A percentile compares a stretch with the other conserved stretches of the same genome.
phyloP scores from a whole-genome alignment of 2,113 vertebrate species.

The Ceuthmochares aereus region DNA sequence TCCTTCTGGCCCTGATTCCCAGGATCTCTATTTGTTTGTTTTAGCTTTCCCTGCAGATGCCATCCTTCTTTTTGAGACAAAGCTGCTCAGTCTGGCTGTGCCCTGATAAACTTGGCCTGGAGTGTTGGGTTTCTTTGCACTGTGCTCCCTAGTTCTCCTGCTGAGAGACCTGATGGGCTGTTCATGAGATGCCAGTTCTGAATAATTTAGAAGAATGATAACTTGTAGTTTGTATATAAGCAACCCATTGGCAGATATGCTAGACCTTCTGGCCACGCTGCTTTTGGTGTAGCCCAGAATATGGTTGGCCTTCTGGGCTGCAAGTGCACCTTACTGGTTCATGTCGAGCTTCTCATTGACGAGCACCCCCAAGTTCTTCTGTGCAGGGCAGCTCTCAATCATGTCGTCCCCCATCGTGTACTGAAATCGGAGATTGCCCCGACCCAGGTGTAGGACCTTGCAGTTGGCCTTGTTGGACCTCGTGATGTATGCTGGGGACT shows the following conservation, averaged over 20 bases:
- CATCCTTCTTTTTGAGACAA: background rate
- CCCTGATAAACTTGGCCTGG: background rate
- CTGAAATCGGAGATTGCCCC: too few species aligned
- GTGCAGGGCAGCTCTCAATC: too few species aligned
- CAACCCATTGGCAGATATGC: rapidly evolving
- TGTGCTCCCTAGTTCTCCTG: too few species aligned
- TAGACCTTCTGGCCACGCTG: too few species aligned
- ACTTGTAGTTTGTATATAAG: background rate
- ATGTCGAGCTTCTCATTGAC: too few species aligned
- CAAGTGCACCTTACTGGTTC: too few species aligned
- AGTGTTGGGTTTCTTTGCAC: background rate
- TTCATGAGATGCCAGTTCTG: background rate
- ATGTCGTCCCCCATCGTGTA: too few species aligned
- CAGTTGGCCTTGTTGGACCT: too few species aligned
- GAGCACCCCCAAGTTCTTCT: too few species aligned
- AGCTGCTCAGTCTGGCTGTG: background rate
- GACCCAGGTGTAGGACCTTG: too few species aligned
- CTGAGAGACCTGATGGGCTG: background rate
- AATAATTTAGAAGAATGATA: background rate
- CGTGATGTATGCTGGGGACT: rapidly evolving
- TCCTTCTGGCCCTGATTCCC: background rate
- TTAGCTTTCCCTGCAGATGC: background rate
- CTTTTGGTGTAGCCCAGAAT: too few species aligned
- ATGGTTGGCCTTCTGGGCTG: too few species aligned
- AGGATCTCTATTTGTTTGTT: background rate